Evolutionary conservation across 2,888 invertebrate species (phyloP), one percentile per base, ranked within the genome.

Genomic region (Drosophila flavopinicola): DNA sequence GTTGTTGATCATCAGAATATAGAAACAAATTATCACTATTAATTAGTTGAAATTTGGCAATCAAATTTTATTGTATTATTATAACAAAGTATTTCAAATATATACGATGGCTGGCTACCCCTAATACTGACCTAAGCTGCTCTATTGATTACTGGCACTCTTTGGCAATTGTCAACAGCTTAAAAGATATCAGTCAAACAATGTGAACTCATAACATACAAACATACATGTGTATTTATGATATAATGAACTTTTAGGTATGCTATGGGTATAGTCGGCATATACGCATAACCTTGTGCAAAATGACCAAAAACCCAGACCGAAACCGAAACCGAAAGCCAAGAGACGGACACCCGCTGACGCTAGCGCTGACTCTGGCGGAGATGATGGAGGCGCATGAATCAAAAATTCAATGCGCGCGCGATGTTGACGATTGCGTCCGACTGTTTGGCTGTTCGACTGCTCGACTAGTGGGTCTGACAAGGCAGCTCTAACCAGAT

Each of bases 361-460:
- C 47, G n/a, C n/a, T n/a, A n/a, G n/a, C n/a, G n/a, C n/a, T n/a
- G n/a, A n/a, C n/a, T n/a, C n/a, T n/a, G n/a, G n/a, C n/a, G n/a
- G n/a, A n/a, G n/a, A n/a, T n/a, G n/a, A n/a, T n/a, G 57, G 35
- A 66, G 60, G 52, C 29, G 35, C 49, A 77, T 82, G 74, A 85
- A 82, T 82, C 74, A 82, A 82, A 80, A 85, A 85, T 82, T 85
- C 80, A 85, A 78, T 83, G 59, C 74, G 85, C 79, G 80, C 77
- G 58, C 75, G 6, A 24, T 33, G 54, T 48, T 68, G 74, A 48
- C 74, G 53, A 51, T 68, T 64, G 35, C 44, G 73, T 82, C 64
- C 56, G 58, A 70, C 65, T 58, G 25, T 33, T 42, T 25, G 57
- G 56, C 71, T 56, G n/a, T 42, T 56, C 32, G 44, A 57, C 64